Evolutionary conservation across 2,888 invertebrate genomes (phyloP), one percentile per base, ranked within the genome.

Genomic region (Drosophila barbarae): DNA sequence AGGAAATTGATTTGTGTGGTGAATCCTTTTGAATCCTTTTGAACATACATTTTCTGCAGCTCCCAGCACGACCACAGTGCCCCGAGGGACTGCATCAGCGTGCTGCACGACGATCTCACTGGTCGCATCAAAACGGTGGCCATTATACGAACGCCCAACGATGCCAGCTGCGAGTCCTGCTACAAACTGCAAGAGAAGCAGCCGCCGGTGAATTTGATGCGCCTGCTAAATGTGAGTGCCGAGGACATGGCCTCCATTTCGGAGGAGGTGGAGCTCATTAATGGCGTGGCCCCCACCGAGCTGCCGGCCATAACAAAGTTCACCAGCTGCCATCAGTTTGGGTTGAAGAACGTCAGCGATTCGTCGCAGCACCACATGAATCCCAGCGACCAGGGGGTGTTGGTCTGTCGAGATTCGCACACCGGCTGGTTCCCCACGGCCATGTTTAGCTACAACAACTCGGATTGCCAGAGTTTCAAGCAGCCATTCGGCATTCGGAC

Each of bases 401-500:
- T 95, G 15, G 92, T 92, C 39, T 95, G 95, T 78, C 92, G 92
- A 42, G 91, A 92, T 10, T 90, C 90, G 7, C 72, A 85, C 32
- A 87, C 87, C 10, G 94, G 93, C 21, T 95, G 95, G 95, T 93
- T 93, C 86, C 94, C 95, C 0, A 91, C 92, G 5, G 94, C 94
- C 0, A 90, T 93, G 9, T 95, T 93, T 78, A 89, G 91, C 13
- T 92, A 92, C 58, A 90, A 90, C 41, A 89, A 90, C 50, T 86
- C 77, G 74, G 92, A 92, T 35, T 91, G 89, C 51, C 81, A 77
- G 36, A 86, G 87, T 59, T 87, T 88, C 30, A 85, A 81, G 26
- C 64, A 81, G 5, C 72, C 85, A 2, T 84, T 89, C 47, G 53
- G 53, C 7, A 75, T 88, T 4, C 65, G 78, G 23, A 86, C 80